phyloP scores from a whole-genome alignment of 1,140 invertebrate species.

The Platorchestia sp. region DNA sequence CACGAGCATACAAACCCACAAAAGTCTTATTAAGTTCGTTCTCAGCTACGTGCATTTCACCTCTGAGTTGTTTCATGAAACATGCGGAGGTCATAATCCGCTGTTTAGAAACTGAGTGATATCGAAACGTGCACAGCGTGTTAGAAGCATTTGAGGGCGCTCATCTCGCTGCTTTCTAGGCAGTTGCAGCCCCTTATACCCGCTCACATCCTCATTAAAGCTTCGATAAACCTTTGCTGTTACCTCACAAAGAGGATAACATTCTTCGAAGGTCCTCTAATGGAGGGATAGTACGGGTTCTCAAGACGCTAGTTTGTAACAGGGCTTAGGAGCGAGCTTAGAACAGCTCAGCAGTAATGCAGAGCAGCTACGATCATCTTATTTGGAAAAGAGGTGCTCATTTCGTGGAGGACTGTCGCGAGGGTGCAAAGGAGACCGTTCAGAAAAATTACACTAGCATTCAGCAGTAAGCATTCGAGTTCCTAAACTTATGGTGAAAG shows the following conservation, averaged over 20 bases:
- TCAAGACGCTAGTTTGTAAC: not conserved
- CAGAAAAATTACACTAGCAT: not conserved
- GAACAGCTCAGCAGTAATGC: not conserved
- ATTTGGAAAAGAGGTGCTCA: not conserved
- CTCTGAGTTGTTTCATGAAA: not conserved
- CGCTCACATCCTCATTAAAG: not conserved
- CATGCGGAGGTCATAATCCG: not conserved
- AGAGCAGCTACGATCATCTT: not conserved
- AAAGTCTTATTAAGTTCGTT: not conserved
- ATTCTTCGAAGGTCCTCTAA: not conserved
- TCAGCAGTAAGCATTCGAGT: not conserved
- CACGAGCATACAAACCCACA: not conserved
- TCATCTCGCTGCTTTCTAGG: not conserved
- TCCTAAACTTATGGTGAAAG: not conserved
- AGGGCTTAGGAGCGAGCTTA: not conserved
- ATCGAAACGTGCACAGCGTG: not conserved
- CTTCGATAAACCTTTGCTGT: not conserved
- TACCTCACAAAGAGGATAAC: conserved; percentile 7
- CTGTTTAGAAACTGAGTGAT: not conserved
- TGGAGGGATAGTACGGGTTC: not conserved
- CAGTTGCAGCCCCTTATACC: not conserved
- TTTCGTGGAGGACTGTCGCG: not conserved
- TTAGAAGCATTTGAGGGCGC: not conserved
- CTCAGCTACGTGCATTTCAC: not conserved
- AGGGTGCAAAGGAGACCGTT: not conserved